phyloP scores from a whole-genome alignment of 2,888 invertebrate species.

The Tenthredo mesomela region DNA sequence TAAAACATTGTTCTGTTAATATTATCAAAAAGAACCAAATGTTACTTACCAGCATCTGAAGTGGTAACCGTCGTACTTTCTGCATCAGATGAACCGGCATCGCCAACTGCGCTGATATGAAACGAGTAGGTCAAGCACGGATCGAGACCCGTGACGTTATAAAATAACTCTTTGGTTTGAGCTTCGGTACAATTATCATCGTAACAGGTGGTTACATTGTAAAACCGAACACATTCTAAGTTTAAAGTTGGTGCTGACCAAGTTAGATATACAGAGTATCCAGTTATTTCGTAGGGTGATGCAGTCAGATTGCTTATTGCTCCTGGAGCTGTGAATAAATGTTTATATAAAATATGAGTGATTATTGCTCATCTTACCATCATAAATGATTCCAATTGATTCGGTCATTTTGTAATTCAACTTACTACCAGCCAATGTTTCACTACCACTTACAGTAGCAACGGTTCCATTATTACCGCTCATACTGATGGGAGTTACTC shows the following conservation, averaged over 20 bases:
- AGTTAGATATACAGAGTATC: background rate
- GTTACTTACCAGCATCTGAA: conserved; percentile 62
- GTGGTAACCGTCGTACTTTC: conserved; percentile 60
- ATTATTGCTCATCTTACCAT: too few species aligned
- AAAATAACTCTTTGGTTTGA: conserved; percentile 48
- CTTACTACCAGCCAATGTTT: conserved; percentile 23
- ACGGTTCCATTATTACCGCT: background rate
- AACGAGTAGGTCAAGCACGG: conserved; percentile 60
- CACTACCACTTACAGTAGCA: background rate
- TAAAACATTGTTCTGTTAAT: background rate
- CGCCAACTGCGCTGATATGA: conserved; percentile 52
- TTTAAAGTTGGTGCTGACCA: conserved; percentile 43
- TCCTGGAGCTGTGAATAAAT: background rate
- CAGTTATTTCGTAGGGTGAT: background rate
- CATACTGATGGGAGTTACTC: conserved; percentile 54
- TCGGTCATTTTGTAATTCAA: background rate
- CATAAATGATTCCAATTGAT: background rate
- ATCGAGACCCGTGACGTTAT: conserved; percentile 55
- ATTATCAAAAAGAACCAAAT: background rate
- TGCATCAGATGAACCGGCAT: conserved; percentile 54
- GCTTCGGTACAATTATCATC: conserved; percentile 46
- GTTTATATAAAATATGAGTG: background rate
- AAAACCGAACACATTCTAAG: conserved; percentile 56
- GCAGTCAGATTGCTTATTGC: background rate
- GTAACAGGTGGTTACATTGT: conserved; percentile 56